phyloP scores from a whole-genome alignment of 2,113 vertebrate genomes.

The Progne subis region DNA sequence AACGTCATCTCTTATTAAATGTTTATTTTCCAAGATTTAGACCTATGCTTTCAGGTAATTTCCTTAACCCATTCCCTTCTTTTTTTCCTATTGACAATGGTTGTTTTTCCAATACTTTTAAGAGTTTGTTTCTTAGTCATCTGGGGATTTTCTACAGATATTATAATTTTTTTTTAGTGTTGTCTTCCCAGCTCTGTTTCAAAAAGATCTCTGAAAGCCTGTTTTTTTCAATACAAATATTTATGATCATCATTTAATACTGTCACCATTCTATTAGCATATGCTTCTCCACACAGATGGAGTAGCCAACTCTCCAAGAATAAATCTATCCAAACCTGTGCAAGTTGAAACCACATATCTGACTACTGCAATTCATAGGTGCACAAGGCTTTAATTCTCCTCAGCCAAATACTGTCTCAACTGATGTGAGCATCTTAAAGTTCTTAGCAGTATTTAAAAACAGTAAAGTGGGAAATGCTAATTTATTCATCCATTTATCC shows the following conservation, averaged over 20 bases:
- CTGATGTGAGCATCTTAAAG: neutral
- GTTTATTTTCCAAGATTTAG: neutral
- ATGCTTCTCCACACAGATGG: neutral
- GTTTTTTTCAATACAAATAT: neutral
- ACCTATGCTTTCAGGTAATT: neutral
- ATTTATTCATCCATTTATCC: neutral
- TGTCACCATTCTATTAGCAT: neutral
- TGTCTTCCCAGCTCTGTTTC: neutral
- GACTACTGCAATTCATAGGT: neutral
- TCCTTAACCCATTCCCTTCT: neutral
- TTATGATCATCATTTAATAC: neutral
- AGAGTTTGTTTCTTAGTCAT: neutral
- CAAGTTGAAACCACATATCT: neutral
- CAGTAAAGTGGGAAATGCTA: no score
- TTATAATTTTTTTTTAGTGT: neutral
- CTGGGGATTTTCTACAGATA: neutral
- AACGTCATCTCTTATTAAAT: neutral
- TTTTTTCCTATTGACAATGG: neutral
- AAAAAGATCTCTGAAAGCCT: neutral
- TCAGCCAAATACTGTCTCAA: neutral
- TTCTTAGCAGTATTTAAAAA: neutral
- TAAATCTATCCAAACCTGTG: neutral
- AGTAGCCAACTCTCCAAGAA: neutral
- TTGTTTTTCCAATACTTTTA: neutral
- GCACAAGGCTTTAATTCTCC: neutral